Base-by-base conservation (phyloP, 2,113 vertebrate species). In the Lagopus muta region DNA sequence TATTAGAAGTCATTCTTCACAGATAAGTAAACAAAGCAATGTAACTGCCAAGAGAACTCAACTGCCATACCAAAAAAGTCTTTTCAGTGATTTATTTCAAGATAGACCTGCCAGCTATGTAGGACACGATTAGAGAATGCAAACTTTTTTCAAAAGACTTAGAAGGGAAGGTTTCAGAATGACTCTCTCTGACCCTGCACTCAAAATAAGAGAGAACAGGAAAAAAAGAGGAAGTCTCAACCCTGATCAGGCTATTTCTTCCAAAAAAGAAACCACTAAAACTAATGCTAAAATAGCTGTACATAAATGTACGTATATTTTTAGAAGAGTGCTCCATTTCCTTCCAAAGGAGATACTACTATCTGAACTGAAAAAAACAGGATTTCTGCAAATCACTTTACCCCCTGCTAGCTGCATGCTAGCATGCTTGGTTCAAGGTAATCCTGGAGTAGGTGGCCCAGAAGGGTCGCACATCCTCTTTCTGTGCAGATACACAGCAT, bases 221-320 rank as follows among this genome's bases (percentile, higher is more conserved):
- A 93, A 94, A 93, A 54, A 54, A 95, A 82, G 70, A 93, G 58
- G 84, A 95, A 95, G 85, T 25, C 40, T 81, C 67, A 57, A 77
- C 47, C 73, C 10, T 66, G 60, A 32, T 17, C 10, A 38, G 60
- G 50, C 58, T 57, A 84, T 4, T 93, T 66, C 86, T 94, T 78
- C 76, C 67, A 90, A 92, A 94, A 96, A 64, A 92, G 38, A 84
- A 80, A 50, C 34, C 3, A 15, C 57, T 57, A 50, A 80, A 32
- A 19, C 13, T 17, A 87, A 42, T 47, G 6, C 4, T 69, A 60
- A 85, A 90, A 88, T 75, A 67, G 6, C 14, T 40, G 19, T 32
- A 2, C 38, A 40, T 18, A 64, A 27, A 64, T 28, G 11, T 13
- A 40, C 13, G 27, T 13, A 12, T 47, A 22, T 27, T 30, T 21